phyloP scores from a whole-genome alignment of 2,113 vertebrate species.

The Archilochus colubris region DNA sequence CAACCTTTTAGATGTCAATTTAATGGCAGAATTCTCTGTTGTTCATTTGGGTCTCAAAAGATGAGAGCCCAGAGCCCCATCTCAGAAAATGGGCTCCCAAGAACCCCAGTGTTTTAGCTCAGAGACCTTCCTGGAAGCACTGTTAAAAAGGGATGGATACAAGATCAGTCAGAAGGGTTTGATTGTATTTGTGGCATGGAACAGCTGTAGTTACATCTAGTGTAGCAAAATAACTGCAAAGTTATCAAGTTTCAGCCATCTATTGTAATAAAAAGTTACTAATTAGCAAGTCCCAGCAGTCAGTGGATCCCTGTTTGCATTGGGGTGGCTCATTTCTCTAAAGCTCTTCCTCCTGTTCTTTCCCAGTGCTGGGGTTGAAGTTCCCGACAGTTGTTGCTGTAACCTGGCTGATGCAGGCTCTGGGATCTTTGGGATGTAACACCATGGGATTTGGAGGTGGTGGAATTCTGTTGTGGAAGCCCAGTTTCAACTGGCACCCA shows the following conservation, averaged over 20 bases:
- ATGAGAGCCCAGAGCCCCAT: not conserved
- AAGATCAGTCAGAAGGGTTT: accelerated
- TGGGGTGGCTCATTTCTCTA: not conserved
- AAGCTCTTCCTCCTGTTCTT: not conserved
- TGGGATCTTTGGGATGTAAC: not conserved
- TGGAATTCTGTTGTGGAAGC: not conserved
- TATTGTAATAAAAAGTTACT: not conserved
- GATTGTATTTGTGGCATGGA: not conserved
- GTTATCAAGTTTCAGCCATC: not conserved
- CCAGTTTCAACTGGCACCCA: not conserved
- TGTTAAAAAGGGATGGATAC: not conserved
- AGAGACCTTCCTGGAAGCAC: not conserved
- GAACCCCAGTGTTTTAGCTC: too few relatives aligned
- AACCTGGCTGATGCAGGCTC: not conserved
- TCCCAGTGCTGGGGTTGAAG: not conserved
- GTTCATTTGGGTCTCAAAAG: not conserved
- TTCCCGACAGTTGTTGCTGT: not conserved
- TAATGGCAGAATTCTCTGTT: not conserved
- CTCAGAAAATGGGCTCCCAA: not conserved
- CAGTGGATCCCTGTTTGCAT: not conserved
- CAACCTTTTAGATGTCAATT: not conserved
- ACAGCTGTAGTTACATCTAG: not conserved
- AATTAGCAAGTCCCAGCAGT: not conserved
- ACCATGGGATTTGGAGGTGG: accelerated
- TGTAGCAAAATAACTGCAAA: not conserved